These are phyloP conservation scores for Crotalus tigris DNA, from an alignment of 2,113 vertebrate genomes.

Conservation along the genomic window DNA sequence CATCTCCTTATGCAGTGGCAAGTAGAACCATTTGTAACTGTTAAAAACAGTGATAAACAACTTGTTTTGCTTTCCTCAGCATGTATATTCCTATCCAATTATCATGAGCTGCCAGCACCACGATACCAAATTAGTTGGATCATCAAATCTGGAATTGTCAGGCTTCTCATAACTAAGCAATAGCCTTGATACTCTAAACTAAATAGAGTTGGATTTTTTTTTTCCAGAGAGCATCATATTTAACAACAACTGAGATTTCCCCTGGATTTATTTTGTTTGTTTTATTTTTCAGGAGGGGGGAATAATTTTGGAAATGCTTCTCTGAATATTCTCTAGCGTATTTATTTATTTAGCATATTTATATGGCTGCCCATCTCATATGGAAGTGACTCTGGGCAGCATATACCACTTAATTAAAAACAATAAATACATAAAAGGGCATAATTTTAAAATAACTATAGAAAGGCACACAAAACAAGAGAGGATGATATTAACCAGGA, in stretches of 20 bases:
- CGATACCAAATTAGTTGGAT: not conserved
- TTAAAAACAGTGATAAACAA: not conserved
- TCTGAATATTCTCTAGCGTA: not conserved
- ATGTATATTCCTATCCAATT: not conserved
- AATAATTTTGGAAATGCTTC: not conserved
- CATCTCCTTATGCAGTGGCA: not conserved
- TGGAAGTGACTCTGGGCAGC: not conserved
- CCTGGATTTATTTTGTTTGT: not conserved
- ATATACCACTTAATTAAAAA: not conserved
- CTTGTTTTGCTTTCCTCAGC: not conserved
- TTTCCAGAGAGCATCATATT: not conserved
- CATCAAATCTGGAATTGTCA: not conserved
- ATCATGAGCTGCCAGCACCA: not conserved
- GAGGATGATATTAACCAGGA: not conserved
- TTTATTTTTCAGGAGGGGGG: not conserved
- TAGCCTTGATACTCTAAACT: not conserved
- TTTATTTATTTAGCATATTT: not conserved
- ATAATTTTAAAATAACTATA: not conserved
- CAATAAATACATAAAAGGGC: not conserved
- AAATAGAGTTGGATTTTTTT: not conserved
- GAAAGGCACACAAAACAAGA: not conserved
- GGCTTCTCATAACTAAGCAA: not conserved
- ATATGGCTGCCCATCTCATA: not conserved
- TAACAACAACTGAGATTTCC: not conserved
- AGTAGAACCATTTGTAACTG: not conserved